Evolutionary conservation across 2,888 invertebrate genomes (phyloP).

Genomic region (Camponotus fellah): DNA sequence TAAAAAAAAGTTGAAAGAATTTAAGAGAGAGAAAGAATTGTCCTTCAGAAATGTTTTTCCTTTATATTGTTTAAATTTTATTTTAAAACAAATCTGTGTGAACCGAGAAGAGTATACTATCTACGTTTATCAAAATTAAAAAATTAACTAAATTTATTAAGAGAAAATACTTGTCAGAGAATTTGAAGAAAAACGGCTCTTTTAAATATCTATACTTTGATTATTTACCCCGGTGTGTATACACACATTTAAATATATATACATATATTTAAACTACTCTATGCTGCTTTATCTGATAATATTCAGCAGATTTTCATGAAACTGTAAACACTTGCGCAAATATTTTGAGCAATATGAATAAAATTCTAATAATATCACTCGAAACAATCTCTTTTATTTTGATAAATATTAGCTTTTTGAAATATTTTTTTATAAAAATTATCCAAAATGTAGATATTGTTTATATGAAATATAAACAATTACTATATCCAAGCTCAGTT

Average conservation of each 20-base stretch:
- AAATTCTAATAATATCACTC: background rate
- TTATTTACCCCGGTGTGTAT: background rate
- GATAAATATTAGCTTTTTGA: background rate
- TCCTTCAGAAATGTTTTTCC: background rate
- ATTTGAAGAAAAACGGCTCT: background rate
- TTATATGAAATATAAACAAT: background rate
- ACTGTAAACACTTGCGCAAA: conserved; percentile 6
- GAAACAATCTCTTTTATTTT: background rate
- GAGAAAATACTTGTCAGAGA: background rate
- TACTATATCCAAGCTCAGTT: background rate
- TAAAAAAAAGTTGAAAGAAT: background rate
- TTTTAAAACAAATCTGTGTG: background rate
- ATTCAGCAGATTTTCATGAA: background rate
- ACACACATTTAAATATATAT: background rate
- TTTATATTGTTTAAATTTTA: background rate
- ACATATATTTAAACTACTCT: background rate
- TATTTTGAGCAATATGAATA: conserved; percentile 19
- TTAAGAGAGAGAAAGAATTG: background rate
- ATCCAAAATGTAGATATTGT: background rate
- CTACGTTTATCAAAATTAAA: background rate
- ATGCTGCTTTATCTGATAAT: background rate
- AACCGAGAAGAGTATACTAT: background rate
- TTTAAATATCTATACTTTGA: background rate
- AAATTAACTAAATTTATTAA: background rate
- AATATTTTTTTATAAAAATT: background rate